Percentiles rank a stretch among this genome's conserved stretches.
These are phyloP conservation scores for Heptranchias perlo DNA, from an alignment of 2,113 vertebrate genomes.

Conservation along the genomic window DNA sequence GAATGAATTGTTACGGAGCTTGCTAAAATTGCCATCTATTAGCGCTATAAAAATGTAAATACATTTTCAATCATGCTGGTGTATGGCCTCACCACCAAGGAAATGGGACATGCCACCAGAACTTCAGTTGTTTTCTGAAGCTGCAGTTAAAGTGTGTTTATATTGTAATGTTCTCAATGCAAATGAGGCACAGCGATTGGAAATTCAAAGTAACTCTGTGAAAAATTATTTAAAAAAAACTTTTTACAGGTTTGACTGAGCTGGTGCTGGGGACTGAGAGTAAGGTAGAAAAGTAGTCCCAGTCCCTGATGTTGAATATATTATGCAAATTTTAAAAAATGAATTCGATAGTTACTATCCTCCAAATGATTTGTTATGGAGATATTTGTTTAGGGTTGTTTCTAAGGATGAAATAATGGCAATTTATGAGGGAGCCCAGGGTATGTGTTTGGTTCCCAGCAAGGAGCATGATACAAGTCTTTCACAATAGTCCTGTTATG, in stretches of 20 bases:
- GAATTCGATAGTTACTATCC: background rate
- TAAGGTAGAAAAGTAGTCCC: background rate
- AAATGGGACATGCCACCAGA: background rate
- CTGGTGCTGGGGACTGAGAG: background rate
- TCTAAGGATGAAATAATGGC: background rate
- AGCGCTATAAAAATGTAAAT: background rate
- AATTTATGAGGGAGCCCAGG: background rate
- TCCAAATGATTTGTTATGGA: background rate
- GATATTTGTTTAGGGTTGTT: background rate
- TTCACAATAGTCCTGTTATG: background rate
- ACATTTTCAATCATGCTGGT: background rate
- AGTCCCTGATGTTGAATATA: background rate
- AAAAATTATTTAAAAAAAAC: background rate
- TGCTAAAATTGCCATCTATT: background rate
- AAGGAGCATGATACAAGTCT: background rate
- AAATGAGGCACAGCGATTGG: background rate
- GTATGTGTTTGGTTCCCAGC: background rate
- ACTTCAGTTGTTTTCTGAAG: background rate
- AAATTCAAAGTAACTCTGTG: background rate
- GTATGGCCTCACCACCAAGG: background rate
- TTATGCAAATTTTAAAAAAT: background rate
- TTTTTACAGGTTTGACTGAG: background rate
- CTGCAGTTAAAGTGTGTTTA: background rate
- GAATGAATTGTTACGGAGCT: background rate
- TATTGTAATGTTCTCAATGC: background rate